Percentiles rank a stretch among this genome's conserved stretches.
phyloP scores from a whole-genome alignment of 2,888 invertebrate species.

The Phanerotoma sp. region DNA sequence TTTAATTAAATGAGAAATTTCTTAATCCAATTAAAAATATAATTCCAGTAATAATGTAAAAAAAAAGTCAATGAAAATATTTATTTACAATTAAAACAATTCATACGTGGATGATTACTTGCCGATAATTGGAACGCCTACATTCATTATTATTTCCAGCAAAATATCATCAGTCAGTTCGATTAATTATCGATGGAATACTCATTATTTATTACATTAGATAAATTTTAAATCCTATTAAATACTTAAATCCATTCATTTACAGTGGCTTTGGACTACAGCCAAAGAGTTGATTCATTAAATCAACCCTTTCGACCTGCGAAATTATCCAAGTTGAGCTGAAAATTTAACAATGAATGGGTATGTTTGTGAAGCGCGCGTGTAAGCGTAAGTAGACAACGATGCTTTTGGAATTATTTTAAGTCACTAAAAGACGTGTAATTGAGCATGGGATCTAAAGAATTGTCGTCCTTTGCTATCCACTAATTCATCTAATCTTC shows the following conservation, averaged over 20 bases:
- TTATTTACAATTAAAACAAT: no score
- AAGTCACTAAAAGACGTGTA: slow-evolving; percentile 12
- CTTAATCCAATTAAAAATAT: no score
- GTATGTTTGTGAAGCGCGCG: neutral
- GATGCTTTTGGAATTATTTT: slow-evolving; percentile 2
- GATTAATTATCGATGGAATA: no score
- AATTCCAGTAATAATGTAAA: no score
- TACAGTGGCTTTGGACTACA: neutral
- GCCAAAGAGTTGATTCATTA: neutral
- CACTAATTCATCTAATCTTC: slow-evolving; percentile 56
- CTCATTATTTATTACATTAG: no score
- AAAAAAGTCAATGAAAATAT: no score
- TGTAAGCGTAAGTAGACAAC: neutral
- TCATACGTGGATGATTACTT: no score
- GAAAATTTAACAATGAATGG: neutral
- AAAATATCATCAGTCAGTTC: no score
- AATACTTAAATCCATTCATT: neutral
- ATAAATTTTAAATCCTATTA: slow-evolving; percentile 1
- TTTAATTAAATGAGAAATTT: no score
- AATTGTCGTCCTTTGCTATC: neutral
- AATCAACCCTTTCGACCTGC: neutral
- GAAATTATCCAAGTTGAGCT: neutral
- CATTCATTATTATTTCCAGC: no score
- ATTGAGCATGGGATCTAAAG: neutral
- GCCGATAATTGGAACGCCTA: no score